A percentile compares a stretch with the other conserved stretches of the same genome.
phyloP scores from a whole-genome alignment of 1,140 invertebrate genomes.

The Dysdera silvatica region DNA sequence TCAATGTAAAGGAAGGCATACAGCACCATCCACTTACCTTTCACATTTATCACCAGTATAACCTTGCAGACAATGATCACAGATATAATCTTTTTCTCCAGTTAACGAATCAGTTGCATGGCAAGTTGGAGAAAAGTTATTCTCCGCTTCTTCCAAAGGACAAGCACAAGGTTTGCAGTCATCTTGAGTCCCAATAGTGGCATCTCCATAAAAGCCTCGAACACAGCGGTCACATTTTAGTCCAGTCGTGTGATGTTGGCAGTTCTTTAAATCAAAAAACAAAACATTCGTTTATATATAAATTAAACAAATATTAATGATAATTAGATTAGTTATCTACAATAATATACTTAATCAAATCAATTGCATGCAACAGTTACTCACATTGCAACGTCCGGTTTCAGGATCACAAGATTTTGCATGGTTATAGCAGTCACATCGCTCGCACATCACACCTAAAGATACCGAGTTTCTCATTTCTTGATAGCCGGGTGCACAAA shows the following conservation, averaged over 20 bases:
- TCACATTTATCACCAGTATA: constrained; percentile 92
- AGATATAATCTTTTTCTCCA: constrained; percentile 61
- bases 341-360: not conserved
- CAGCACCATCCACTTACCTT: too few species aligned
- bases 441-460: constrained; percentile 60
- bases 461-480: constrained; percentile 55
- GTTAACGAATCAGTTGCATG: constrained; percentile 41
- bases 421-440: constrained; percentile 84
- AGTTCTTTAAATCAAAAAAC: constrained; percentile 47
- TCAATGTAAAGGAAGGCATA: too few species aligned
- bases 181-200: constrained; percentile 58
- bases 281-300: not conserved
- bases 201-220: constrained; percentile 85
- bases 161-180: constrained; percentile 83
- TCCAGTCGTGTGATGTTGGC: constrained; percentile 62
- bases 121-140: constrained; percentile 85
- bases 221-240: constrained; percentile 75
- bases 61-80: constrained; percentile 78
- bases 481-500: constrained; percentile 75
- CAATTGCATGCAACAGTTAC: constrained; percentile 33
- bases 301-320: not conserved
- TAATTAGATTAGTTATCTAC: not conserved
- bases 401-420: constrained; percentile 67
- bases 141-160: constrained; percentile 60
- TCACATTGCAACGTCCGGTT: constrained; percentile 66